Evolutionary conservation across 2,888 invertebrate genomes (phyloP).

Genomic region (Lottia scabra): DNA sequence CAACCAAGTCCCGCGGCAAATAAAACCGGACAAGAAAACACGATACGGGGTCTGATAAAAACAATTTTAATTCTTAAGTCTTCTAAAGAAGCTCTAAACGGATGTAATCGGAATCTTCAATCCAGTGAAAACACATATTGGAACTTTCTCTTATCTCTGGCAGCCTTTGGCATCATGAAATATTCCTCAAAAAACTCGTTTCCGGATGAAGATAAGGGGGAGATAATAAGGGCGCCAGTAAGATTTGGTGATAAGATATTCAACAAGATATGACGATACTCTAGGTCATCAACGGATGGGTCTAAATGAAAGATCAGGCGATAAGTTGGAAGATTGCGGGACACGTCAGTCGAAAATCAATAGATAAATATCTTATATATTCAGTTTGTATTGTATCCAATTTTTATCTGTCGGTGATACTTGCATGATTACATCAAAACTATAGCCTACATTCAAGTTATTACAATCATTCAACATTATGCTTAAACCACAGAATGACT

Average conservation of each 20-base stretch:
- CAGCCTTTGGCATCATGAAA: slow-evolving; percentile 1
- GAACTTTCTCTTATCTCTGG: not conserved
- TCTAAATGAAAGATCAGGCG: slow-evolving; percentile 1
- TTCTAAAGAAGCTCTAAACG: not conserved
- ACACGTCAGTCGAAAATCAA: slow-evolving; percentile 2
- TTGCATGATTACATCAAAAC: too few species aligned
- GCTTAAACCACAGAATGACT: too few species aligned
- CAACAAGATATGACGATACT: not conserved
- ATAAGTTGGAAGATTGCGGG: not conserved
- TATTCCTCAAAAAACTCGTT: slow-evolving; percentile 4
- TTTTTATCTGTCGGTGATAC: too few species aligned
- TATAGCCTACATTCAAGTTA: too few species aligned
- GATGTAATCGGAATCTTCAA: not conserved
- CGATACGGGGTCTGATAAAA: too few species aligned
- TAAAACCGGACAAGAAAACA: not conserved
- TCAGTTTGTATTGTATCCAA: slow-evolving; percentile 1
- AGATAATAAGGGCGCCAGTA: not conserved
- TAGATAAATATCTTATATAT: not conserved
- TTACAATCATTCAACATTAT: too few species aligned
- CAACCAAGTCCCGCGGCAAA: not conserved
- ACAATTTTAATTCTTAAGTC: not conserved
- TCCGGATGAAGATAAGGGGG: not conserved
- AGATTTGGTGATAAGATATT: not conserved
- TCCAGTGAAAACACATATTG: not conserved
- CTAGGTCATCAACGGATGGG: not conserved